A percentile compares a stretch with the other conserved stretches of the same genome.
Evolutionary conservation across 2,888 invertebrate species (phyloP).

Genomic region (Mellilla xanthometata): DNA sequence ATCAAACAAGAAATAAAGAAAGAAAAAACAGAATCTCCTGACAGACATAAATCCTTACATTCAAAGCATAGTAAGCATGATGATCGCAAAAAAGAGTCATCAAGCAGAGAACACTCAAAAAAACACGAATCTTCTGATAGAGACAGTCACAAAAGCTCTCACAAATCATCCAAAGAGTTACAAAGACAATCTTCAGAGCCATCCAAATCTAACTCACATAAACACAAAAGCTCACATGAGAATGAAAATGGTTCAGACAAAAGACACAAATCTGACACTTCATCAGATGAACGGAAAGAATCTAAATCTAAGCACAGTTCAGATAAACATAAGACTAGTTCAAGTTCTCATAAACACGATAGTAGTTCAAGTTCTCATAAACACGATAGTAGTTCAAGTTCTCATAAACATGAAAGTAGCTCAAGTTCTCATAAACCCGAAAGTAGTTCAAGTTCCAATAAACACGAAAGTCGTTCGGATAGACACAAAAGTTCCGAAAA

Average conservation of each 20-base stretch:
- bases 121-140: conserved; percentile 30
- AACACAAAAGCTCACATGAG: conserved; percentile 50
- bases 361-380: no score
- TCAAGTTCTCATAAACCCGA: conserved; percentile 41
- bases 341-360: conserved; percentile 51
- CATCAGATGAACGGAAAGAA: conserved; percentile 45
- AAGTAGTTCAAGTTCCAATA: conserved; percentile 35
- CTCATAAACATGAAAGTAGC: conserved; percentile 40
- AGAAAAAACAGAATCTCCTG: conserved; percentile 46
- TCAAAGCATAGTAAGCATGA: conserved; percentile 43
- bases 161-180: conserved; percentile 41
- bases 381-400: conserved; percentile 35
- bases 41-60: conserved; percentile 43
- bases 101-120: conserved; percentile 38
- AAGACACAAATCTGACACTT: conserved; percentile 49
- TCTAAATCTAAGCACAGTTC: conserved; percentile 39
- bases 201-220: conserved; percentile 50
- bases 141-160: conserved; percentile 42
- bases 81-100: conserved; percentile 46
- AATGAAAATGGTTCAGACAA: conserved; percentile 51
- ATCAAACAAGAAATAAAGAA: conserved; percentile 43
- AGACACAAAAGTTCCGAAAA: conserved; percentile 32
- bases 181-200: conserved; percentile 44
- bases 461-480: conserved; percentile 39
- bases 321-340: conserved; percentile 47